Conservation (phyloP, 2,888 invertebrate genomes). For the Thera britannica region DNA sequence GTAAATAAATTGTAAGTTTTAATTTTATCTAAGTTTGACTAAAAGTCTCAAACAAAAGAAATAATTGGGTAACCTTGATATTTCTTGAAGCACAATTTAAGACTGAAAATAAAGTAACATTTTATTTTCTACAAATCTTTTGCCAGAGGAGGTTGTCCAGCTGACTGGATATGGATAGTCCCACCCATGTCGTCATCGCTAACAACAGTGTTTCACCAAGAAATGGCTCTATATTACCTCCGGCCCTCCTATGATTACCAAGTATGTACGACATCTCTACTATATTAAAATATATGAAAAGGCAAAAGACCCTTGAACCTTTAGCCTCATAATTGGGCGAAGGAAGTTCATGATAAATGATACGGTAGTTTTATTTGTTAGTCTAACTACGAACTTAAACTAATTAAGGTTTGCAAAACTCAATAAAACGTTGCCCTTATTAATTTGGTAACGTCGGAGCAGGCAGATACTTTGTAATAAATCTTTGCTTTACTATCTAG, state of each 20-base stretch:
- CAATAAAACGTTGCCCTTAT: too few relatives aligned
- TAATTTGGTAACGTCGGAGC: too few relatives aligned
- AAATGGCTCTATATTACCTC: conserved; percentile 94
- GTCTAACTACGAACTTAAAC: neutral
- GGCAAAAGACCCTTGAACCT: conserved; percentile 23
- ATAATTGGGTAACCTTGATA: too few relatives aligned
- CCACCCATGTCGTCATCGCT: conserved; percentile 91
- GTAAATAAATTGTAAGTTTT: neutral
- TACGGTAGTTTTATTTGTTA: conserved; percentile 11
- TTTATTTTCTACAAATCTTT: neutral
- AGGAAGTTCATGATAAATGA: conserved; percentile 31
- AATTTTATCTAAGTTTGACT: too few relatives aligned
- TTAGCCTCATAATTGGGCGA: conserved; percentile 32
- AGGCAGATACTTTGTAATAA: neutral
- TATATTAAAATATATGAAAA: conserved; percentile 7
- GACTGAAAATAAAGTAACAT: too few relatives aligned
- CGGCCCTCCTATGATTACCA: conserved; percentile 97
- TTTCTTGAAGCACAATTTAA: too few relatives aligned
- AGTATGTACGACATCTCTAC: conserved; percentile 69
- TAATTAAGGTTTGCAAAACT: neutral
- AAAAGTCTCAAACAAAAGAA: too few relatives aligned
- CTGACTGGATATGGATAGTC: conserved; percentile 94
- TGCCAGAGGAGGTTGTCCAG: conserved; percentile 90
- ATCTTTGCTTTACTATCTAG: conserved; percentile 62
- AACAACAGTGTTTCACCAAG: conserved; percentile 92